Evolutionary conservation across 2,113 vertebrate species (phyloP).

Genomic region (Protomyctophum bolini): DNA sequence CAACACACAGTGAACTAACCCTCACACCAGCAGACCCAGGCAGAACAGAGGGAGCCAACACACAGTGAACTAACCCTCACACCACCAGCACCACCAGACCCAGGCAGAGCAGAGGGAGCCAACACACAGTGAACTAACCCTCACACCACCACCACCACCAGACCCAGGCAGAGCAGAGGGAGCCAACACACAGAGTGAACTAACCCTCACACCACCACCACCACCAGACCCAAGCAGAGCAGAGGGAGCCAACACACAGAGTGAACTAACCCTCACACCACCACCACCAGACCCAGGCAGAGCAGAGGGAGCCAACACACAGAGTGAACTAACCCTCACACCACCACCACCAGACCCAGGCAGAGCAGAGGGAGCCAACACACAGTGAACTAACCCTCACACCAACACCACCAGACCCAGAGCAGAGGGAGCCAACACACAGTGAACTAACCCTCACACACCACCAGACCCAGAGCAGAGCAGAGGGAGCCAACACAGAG

Average conservation of each 20-base stretch:
- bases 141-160: slow-evolving; percentile 28
- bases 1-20: slow-evolving; percentile 38
- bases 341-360: slow-evolving; percentile 21
- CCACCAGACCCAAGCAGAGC: slow-evolving; percentile 23
- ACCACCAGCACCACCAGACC: slow-evolving; percentile 41
- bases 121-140: slow-evolving; percentile 15
- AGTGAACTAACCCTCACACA: slow-evolving; percentile 19
- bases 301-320: too few species aligned
- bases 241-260: slow-evolving; percentile 21
- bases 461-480: slow-evolving; percentile 25
- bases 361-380: slow-evolving; percentile 10
- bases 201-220: neutral
- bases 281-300: slow-evolving; percentile 39
- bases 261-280: slow-evolving; percentile 30
- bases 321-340: slow-evolving; percentile 14
- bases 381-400: slow-evolving; percentile 9
- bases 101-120: slow-evolving; percentile 14
- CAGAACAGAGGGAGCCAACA: too few species aligned
- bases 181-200: slow-evolving; percentile 35
- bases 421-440: too few species aligned
- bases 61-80: slow-evolving; percentile 13
- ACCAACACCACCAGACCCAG: slow-evolving; percentile 2
- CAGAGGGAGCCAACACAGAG: slow-evolving; percentile 25
- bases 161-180: slow-evolving; percentile 16
- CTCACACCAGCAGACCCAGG: slow-evolving; percentile 28